Conservation (phyloP, 2,113 vertebrate species). For the Tricholaema leucomelas region DNA sequence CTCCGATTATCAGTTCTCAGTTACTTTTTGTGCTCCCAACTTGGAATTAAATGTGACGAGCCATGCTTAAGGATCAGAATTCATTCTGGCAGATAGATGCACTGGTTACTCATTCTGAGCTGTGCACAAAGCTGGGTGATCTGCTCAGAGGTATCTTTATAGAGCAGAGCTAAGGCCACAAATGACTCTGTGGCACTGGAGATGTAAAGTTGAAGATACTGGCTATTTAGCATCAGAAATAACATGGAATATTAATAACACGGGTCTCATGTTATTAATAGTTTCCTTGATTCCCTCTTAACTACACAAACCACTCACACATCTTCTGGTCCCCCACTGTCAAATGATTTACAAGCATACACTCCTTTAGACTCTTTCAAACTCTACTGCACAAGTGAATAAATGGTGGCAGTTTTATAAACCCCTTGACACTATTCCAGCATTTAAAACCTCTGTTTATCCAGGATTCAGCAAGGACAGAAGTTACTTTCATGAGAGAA, state of each 20-base stretch:
- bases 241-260: conserved; percentile 15
- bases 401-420: conserved; percentile 34
- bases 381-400: neutral
- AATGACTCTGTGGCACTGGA: neutral
- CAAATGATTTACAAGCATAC: neutral
- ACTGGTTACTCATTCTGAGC: neutral
- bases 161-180: neutral
- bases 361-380: neutral
- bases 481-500: conserved; percentile 7
- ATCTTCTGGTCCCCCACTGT: neutral
- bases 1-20: conserved; percentile 38
- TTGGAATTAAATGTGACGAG: conserved; percentile 54
- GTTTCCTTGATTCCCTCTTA: conserved; percentile 38
- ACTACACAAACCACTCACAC: neutral
- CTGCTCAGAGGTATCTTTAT: neutral
- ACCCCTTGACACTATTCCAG: conserved; percentile 17
- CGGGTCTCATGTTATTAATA: conserved; percentile 34
- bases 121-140: accelerated
- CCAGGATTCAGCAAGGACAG: conserved; percentile 26
- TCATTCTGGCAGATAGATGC: neutral
- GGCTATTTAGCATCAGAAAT: conserved; percentile 22
- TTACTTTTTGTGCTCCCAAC: conserved; percentile 52
- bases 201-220: neutral
- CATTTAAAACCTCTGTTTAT: conserved; percentile 44
- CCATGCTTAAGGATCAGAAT: neutral